Base-by-base conservation (phyloP, 2,888 invertebrate species). In the Agrenia bidenticulata region DNA sequence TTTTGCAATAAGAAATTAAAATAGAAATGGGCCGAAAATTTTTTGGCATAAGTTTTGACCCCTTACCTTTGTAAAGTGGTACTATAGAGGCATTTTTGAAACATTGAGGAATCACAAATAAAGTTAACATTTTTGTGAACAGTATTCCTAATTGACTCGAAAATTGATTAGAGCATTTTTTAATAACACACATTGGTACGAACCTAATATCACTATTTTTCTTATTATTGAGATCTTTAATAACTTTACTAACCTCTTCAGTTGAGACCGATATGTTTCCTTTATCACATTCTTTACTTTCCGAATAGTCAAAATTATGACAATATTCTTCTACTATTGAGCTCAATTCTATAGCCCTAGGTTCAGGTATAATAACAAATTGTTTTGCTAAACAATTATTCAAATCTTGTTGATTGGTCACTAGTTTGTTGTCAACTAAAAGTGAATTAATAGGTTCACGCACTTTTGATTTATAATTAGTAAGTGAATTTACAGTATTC, bases 1-100 rank as follows among this genome's bases (percentile, higher is more conserved):
- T 45, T 68, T 76, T 74, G 41, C 66, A 64, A 23, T 69, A 56
- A 11, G 53, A 50, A 49, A 49, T 49, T 24, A 67, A 64, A 13
- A 67, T 62, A 24, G 64, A 64, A n/a, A 75, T 73, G 9, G 72
- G 73, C 17, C 71, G 59, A 54, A 73, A 75, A 41, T 70, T 73
- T 11, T 45, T 53, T 17, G 68, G 23, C 55, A 60, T 32, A 19
- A 26, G 37, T 39, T 50, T 66, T 11, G 65, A 59, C 23, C 73
- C 72, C 41, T 68, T 69, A 1, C 65, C 65, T 24, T 69, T 69
- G 19, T 56, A 63, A 9, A 65, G 39, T 13, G 65, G 68, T 2
- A 57, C 50, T 2, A 68, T 50, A 23, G n/a, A n/a, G n/a, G n/a
- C n/a, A n/a, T n/a, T n/a, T n/a, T n/a, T n/a, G 17, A 69, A 61